Conservation (phyloP, 1,140 invertebrate genomes). For the Meloidogyne chitwoodi region DNA sequence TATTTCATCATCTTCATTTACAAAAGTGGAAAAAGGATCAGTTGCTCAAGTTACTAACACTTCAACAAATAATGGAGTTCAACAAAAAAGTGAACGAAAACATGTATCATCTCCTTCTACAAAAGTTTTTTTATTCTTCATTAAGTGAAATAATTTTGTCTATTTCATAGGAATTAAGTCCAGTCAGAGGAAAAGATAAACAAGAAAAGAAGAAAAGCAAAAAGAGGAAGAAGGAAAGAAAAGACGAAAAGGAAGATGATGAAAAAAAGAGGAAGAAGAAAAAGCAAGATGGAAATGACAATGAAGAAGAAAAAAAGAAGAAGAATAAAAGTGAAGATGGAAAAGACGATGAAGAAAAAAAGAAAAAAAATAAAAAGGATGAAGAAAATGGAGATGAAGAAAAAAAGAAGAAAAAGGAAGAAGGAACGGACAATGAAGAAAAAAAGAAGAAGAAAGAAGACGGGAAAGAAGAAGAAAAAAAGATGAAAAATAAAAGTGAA, state of each 20-base stretch:
- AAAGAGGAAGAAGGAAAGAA: background rate
- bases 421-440: background rate
- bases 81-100: too few relatives aligned
- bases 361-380: too few relatives aligned
- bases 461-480: background rate
- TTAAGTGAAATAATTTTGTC: too few relatives aligned
- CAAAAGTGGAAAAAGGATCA: too few relatives aligned
- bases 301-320: background rate
- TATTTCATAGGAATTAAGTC: background rate
- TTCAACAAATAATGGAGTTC: too few relatives aligned
- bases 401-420: background rate
- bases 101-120: too few relatives aligned
- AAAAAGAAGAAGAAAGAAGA: constrained; percentile 9
- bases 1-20: too few relatives aligned
- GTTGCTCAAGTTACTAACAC: too few relatives aligned
- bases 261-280: background rate
- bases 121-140: too few relatives aligned
- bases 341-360: background rate
- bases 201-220: background rate
- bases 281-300: background rate
- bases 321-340: background rate
- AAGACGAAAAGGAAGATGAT: too few relatives aligned
- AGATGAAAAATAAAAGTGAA: background rate
- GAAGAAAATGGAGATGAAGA: background rate
- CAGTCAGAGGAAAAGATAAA: background rate